Evolutionary conservation across 2,888 invertebrate species (phyloP).

Genomic region (Amphipyra tragopoginis): DNA sequence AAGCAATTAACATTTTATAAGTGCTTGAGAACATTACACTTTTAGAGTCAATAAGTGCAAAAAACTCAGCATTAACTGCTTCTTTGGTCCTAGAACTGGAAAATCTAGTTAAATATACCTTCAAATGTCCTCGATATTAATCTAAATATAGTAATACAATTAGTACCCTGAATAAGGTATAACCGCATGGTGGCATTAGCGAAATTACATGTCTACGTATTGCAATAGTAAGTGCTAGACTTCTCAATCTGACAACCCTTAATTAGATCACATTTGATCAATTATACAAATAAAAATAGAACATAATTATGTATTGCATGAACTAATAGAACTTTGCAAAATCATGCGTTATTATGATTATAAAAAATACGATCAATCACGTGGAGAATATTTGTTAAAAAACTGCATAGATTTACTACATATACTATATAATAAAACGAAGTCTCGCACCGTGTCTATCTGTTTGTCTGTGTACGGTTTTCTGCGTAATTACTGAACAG

Average conservation of each 20-base stretch:
- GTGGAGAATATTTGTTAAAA: too few species aligned
- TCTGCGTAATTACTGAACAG: too few species aligned
- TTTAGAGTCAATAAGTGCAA: neutral
- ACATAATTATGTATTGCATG: slow-evolving; percentile 11
- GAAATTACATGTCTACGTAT: slow-evolving; percentile 29
- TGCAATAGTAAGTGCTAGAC: slow-evolving; percentile 20
- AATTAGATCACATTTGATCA: slow-evolving; percentile 10
- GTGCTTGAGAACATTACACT: too few species aligned
- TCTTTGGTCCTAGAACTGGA: neutral
- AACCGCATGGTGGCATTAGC: slow-evolving; percentile 16
- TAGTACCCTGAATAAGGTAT: slow-evolving; percentile 24
- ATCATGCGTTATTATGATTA: slow-evolving; percentile 12
- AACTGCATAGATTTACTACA: too few species aligned
- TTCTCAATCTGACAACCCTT: slow-evolving; percentile 16
- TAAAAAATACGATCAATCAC: neutral
- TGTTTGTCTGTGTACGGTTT: too few species aligned
- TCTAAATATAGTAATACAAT: slow-evolving; percentile 32
- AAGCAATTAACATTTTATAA: too few species aligned
- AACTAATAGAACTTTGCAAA: slow-evolving; percentile 11
- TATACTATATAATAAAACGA: too few species aligned
- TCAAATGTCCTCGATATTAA: slow-evolving; percentile 42
- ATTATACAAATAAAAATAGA: slow-evolving; percentile 1
- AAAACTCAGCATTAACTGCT: neutral
- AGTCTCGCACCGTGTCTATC: too few species aligned
- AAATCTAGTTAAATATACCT: slow-evolving; percentile 10